phyloP scores from a whole-genome alignment of 2,113 vertebrate species.

The Callopanchax toddi region DNA sequence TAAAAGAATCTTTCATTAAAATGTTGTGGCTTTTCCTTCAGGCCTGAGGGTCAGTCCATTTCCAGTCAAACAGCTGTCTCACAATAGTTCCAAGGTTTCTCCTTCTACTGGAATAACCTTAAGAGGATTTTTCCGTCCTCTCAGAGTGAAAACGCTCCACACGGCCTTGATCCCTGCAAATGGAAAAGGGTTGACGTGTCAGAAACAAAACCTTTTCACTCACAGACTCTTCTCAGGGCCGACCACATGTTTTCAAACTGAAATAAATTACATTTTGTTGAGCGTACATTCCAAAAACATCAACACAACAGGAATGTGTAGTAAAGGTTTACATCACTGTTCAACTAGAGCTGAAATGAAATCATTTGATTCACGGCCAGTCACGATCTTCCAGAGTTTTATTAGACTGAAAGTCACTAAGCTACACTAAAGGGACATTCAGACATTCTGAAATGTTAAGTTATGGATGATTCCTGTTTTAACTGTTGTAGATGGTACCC shows the following conservation, averaged over 20 bases:
- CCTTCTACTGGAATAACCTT: slow-evolving; percentile 20
- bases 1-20: neutral
- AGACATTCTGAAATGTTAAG: too few species aligned
- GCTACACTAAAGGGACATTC: too few species aligned
- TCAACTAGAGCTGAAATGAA: too few species aligned
- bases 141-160: slow-evolving; percentile 5
- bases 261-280: neutral
- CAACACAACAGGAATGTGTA: too few species aligned
- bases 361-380: too few species aligned
- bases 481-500: too few species aligned
- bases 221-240: neutral
- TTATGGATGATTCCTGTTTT: too few species aligned
- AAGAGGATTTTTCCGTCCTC: neutral
- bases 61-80: slow-evolving; percentile 9
- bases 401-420: too few species aligned
- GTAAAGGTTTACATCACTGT: too few species aligned
- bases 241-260: slow-evolving; percentile 7
- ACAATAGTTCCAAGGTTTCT: neutral
- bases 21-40: neutral
- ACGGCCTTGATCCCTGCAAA: slow-evolving; percentile 33
- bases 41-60: neutral
- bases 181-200: neutral
- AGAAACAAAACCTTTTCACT: slow-evolving; percentile 24
- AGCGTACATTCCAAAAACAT: neutral
- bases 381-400: too few species aligned